A percentile compares a stretch with the other conserved stretches of the same genome.
Conservation (phyloP, 1,140 invertebrate genomes). For the Lasioglossum albipes region DNA sequence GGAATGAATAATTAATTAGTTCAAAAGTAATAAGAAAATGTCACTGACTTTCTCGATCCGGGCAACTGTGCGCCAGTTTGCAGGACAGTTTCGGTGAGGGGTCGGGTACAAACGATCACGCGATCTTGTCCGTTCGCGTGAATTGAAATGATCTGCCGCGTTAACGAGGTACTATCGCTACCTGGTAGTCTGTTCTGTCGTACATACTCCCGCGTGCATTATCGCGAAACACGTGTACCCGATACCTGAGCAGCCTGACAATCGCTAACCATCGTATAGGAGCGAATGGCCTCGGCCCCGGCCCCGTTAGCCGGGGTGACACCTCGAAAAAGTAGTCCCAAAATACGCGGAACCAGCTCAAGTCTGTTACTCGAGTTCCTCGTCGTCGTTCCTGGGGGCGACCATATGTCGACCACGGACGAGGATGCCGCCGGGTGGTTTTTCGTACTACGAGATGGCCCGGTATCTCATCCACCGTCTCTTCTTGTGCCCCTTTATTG, state of each 20-base stretch:
- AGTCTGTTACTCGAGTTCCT: constrained; percentile 9
- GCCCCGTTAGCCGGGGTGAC: constrained; percentile 56
- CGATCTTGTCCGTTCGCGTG: background rate
- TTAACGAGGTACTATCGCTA: constrained; percentile 57
- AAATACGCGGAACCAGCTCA: constrained; percentile 68
- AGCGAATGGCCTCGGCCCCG: constrained; percentile 48
- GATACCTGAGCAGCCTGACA: constrained; percentile 70
- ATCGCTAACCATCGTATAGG: constrained; percentile 56
- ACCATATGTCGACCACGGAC: constrained; percentile 66
- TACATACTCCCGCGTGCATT: constrained; percentile 38
- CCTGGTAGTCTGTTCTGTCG: constrained; percentile 16
- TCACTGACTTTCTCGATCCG: no score
- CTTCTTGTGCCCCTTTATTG: background rate
- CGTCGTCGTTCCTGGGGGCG: constrained; percentile 42
- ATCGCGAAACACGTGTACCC: constrained; percentile 71
- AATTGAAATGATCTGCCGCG: background rate
- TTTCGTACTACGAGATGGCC: constrained; percentile 50
- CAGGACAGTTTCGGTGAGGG: background rate
- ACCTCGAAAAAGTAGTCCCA: constrained; percentile 71
- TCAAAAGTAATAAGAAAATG: no score
- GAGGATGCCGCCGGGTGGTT: constrained; percentile 48
- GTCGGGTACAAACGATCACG: background rate
- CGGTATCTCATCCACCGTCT: constrained; percentile 41
- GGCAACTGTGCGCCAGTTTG: no score
- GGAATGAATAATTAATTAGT: no score